Conservation (phyloP, 2,888 invertebrate genomes). For the Oasisia sp. region DNA sequence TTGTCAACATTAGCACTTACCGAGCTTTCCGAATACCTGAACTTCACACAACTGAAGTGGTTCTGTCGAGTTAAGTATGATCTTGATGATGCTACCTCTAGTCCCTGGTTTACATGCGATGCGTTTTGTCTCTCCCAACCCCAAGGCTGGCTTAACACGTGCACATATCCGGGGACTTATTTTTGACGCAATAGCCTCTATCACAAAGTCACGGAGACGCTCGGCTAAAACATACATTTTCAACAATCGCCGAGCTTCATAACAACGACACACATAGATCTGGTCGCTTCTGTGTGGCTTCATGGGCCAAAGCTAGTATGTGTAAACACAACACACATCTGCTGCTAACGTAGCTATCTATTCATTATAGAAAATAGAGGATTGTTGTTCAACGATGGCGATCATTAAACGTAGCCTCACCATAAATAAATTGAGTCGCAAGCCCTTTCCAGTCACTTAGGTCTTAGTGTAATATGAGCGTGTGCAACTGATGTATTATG, state of each 20-base stretch:
- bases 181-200: background rate
- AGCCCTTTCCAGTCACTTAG: too few relatives aligned
- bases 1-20: background rate
- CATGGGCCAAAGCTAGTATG: too few relatives aligned
- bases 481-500: too few relatives aligned
- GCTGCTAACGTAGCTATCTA: too few relatives aligned
- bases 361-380: too few relatives aligned
- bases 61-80: background rate
- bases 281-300: background rate
- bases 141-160: background rate
- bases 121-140: conserved; percentile 3
- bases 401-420: too few relatives aligned
- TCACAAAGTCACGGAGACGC: background rate
- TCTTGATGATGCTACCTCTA: background rate
- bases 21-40: background rate
- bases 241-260: background rate
- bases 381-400: too few relatives aligned
- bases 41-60: background rate
- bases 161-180: background rate
- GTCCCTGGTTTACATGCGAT: background rate
- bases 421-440: too few relatives aligned
- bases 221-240: background rate
- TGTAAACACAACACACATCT: too few relatives aligned
- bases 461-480: too few relatives aligned
- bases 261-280: background rate